A percentile compares a stretch with the other conserved stretches of the same genome.
phyloP scores from a whole-genome alignment of 64 coral and sea anemone species.

The Montipora capricornis region DNA sequence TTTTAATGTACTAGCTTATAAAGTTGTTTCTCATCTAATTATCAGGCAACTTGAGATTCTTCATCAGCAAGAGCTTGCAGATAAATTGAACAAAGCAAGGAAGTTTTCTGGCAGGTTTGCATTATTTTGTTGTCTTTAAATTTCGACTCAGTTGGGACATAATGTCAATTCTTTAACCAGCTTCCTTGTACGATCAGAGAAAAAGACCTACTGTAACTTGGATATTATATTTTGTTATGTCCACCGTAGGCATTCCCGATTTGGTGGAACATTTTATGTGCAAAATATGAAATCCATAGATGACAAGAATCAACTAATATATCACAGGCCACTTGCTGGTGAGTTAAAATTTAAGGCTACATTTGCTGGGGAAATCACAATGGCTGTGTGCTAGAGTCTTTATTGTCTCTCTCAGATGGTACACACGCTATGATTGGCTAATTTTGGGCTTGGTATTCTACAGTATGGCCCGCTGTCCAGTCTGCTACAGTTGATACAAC shows the following conservation, averaged over 20 bases:
- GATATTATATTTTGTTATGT: not conserved
- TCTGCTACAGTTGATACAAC: too few relatives aligned
- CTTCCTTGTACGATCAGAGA: too few relatives aligned
- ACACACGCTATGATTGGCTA: too few relatives aligned
- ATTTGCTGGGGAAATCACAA: too few relatives aligned
- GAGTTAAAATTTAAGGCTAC: not conserved
- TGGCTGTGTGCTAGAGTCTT: too few relatives aligned
- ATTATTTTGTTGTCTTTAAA: not conserved
- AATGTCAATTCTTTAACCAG: too few relatives aligned
- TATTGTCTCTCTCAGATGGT: too few relatives aligned
- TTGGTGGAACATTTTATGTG: slow-evolving; percentile 95
- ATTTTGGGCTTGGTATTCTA: too few relatives aligned
- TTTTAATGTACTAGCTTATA: not conserved
- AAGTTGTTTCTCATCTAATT: not conserved
- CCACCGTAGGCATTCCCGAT: slow-evolving; percentile 88
- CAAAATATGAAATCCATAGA: slow-evolving; percentile 94
- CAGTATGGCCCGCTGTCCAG: too few relatives aligned
- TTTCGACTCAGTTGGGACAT: not conserved
- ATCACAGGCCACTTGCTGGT: slow-evolving; percentile 93
- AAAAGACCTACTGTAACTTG: not conserved
- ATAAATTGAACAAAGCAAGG: slow-evolving; percentile 85
- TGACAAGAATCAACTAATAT: slow-evolving; percentile 86
- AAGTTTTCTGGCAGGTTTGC: slow-evolving; percentile 90
- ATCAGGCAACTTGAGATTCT: slow-evolving; percentile 89
- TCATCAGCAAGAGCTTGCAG: slow-evolving; percentile 85